These are phyloP conservation scores for Philotrypesis tridentata DNA, from an alignment of 1,140 invertebrate genomes.

Conservation along the genomic window DNA sequence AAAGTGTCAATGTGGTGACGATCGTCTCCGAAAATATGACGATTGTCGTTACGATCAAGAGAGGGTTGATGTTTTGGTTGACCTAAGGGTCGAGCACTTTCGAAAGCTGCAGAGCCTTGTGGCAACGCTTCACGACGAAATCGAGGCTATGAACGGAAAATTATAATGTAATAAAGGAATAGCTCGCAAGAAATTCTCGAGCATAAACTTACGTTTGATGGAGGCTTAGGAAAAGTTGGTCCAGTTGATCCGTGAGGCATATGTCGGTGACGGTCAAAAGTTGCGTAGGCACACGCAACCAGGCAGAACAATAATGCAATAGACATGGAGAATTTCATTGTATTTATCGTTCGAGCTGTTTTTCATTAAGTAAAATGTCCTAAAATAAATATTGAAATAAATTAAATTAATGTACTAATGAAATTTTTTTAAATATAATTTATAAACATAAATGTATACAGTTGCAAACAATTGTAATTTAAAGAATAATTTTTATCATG, in stretches of 20 bases:
- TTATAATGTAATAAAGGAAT: too few species aligned
- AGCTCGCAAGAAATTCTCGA: too few species aligned
- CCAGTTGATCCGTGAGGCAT: background rate
- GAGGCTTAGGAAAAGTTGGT: background rate
- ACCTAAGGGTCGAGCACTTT: conserved; percentile 43
- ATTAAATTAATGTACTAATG: too few species aligned
- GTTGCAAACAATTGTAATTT: too few species aligned
- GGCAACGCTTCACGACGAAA: conserved; percentile 21
- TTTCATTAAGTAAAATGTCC: background rate
- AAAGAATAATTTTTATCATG: too few species aligned
- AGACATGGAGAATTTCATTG: background rate
- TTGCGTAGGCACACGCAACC: background rate
- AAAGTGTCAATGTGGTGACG: conserved; percentile 24
- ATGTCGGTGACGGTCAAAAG: background rate
- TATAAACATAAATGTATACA: too few species aligned
- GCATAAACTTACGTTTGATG: too few species aligned
- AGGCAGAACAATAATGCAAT: background rate
- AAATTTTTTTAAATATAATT: too few species aligned
- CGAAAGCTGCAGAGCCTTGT: conserved; percentile 28
- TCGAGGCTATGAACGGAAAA: background rate
- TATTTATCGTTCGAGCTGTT: background rate
- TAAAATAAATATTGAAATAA: background rate
- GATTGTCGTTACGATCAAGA: conserved; percentile 51
- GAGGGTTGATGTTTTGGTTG: conserved; percentile 51
- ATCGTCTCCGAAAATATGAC: conserved; percentile 33